These are phyloP conservation scores for Charanyca ferruginea DNA, from an alignment of 2,888 invertebrate species.

Conservation along the genomic window DNA sequence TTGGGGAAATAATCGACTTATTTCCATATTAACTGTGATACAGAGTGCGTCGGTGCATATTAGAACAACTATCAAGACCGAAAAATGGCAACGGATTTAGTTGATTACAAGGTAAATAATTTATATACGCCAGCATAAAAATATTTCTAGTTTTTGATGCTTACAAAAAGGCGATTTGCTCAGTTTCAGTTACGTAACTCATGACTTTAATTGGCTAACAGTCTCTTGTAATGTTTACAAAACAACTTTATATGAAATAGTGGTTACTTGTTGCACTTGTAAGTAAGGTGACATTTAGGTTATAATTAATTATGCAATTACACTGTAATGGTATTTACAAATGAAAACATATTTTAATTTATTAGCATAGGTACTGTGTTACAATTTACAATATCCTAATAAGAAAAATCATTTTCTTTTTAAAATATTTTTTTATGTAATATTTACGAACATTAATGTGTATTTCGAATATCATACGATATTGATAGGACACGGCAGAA, in stretches of 20 bases:
- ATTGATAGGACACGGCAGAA: slow-evolving; percentile 25
- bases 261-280: not conserved
- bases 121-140: slow-evolving; percentile 2
- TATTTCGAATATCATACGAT: not conserved
- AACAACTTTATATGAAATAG: not conserved
- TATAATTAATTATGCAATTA: not conserved
- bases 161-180: slow-evolving; percentile 6
- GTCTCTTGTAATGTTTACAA: slow-evolving; percentile 17
- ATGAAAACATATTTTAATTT: slow-evolving; percentile 1
- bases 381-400: not conserved
- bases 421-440: not conserved
- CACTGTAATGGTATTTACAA: not conserved
- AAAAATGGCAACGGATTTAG: slow-evolving; percentile 77
- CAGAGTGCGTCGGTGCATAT: slow-evolving; percentile 66
- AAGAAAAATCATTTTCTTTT: not conserved
- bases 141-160: slow-evolving; percentile 15
- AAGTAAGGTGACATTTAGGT: slow-evolving; percentile 22
- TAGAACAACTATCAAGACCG: slow-evolving; percentile 38
- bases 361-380: not conserved
- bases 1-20: slow-evolving; percentile 71
- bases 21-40: slow-evolving; percentile 72
- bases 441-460: not conserved
- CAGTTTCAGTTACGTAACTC: slow-evolving; percentile 54
- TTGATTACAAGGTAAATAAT: slow-evolving; percentile 77
- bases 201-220: slow-evolving; percentile 28